Conservation (phyloP, 2,797 vertebrate genomes). For the Chromobotia macracanthus region DNA sequence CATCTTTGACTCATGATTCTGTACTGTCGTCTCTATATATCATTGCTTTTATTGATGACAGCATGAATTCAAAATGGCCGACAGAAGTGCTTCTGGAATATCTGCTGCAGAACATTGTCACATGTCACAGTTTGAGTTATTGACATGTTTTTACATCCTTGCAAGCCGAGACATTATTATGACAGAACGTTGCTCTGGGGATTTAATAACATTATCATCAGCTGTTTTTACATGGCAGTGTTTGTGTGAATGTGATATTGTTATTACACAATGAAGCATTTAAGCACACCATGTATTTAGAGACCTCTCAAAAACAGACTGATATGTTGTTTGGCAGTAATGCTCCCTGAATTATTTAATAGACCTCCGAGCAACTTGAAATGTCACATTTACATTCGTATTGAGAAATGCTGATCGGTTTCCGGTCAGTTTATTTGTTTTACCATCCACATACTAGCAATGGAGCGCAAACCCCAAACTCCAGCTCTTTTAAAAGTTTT, state of each 20-base stretch:
- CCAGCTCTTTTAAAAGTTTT: neutral
- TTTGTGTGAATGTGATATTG: neutral
- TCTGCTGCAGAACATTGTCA: no score
- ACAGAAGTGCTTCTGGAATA: no score
- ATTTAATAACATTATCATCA: constrained; percentile 20
- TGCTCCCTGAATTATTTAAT: constrained; percentile 33
- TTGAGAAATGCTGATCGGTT: constrained; percentile 30
- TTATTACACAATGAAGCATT: constrained; percentile 37
- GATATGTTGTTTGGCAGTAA: constrained; percentile 42
- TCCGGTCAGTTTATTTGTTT: constrained; percentile 27
- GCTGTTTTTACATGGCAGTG: neutral
- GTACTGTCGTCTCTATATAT: no score
- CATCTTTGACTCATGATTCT: no score
- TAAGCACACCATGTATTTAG: constrained; percentile 3
- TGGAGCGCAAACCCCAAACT: constrained; percentile 1
- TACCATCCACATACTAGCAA: constrained; percentile 9
- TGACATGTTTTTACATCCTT: neutral
- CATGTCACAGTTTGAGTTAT: neutral
- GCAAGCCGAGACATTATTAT: neutral
- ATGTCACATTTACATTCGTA: constrained; percentile 44
- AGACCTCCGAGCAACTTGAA: constrained; percentile 25
- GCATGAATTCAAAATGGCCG: no score
- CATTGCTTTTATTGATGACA: no score
- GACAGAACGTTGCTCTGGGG: neutral
- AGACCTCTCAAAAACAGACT: constrained; percentile 37